Conservation (phyloP, 2,888 invertebrate genomes). For the Hololepta plana region DNA sequence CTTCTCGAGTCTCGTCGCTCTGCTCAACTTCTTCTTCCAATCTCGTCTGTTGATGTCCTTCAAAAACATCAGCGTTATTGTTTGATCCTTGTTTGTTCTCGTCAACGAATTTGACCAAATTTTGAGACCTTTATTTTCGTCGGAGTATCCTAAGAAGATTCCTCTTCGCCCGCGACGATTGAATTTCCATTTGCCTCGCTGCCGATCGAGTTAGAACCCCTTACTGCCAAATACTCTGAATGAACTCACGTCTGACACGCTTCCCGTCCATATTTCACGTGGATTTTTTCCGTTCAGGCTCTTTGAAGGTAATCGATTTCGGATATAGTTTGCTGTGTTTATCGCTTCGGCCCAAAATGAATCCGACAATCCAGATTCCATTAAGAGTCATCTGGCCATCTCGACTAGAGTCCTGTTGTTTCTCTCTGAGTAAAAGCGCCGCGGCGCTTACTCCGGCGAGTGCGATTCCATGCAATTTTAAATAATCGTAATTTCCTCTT, state of each 20-base stretch:
- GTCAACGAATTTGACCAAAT: constrained; percentile 1
- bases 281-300: constrained; percentile 10
- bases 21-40: too few relatives aligned
- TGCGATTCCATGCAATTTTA: too few relatives aligned
- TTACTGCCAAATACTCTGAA: constrained; percentile 11
- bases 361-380: constrained; percentile 10
- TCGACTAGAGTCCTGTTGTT: constrained; percentile 16
- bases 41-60: too few relatives aligned
- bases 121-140: constrained; percentile 6
- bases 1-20: too few relatives aligned
- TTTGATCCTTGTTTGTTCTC: too few relatives aligned
- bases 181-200: constrained; percentile 8
- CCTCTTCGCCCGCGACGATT: constrained; percentile 8
- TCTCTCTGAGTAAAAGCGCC: too few relatives aligned
- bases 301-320: constrained; percentile 14
- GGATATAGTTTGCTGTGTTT: constrained; percentile 13
- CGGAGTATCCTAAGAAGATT: constrained; percentile 9
- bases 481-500: too few relatives aligned
- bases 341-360: constrained; percentile 17
- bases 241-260: constrained; percentile 8
- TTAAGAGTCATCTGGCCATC: constrained; percentile 14
- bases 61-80: too few relatives aligned
- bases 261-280: constrained; percentile 9
- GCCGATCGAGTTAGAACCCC: constrained; percentile 6
- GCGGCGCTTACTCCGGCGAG: too few relatives aligned